A percentile compares a stretch with the other conserved stretches of the same genome.
Conservation (phyloP, 2,888 invertebrate species). For the Tetanocera ferruginea region DNA sequence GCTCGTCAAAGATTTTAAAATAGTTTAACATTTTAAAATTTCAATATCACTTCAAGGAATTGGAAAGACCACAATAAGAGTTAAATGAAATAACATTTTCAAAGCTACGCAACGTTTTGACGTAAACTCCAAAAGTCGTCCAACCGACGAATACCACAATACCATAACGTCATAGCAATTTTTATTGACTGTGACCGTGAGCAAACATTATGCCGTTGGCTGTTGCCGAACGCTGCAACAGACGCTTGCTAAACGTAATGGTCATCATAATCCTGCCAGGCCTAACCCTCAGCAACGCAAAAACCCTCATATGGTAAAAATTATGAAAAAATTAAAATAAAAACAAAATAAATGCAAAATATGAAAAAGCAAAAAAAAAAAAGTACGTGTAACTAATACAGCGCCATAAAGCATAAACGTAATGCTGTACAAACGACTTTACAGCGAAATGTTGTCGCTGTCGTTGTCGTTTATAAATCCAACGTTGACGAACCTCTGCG, state of each 20-base stretch:
- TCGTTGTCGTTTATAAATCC: not conserved
- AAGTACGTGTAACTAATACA: not conserved
- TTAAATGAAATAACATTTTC: too few relatives aligned
- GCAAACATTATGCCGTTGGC: conserved; percentile 36
- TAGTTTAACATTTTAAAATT: too few relatives aligned
- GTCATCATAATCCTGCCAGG: not conserved
- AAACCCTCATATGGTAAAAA: not conserved
- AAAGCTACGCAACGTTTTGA: too few relatives aligned
- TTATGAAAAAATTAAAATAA: not conserved
- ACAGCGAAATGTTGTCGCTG: not conserved
- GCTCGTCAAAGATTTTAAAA: too few relatives aligned
- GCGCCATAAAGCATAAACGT: conserved; percentile 4
- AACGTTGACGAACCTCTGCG: not conserved
- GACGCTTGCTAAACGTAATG: not conserved
- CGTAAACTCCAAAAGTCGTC: too few relatives aligned
- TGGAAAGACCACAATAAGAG: too few relatives aligned
- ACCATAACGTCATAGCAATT: conserved; percentile 39
- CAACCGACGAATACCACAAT: conserved; percentile 1
- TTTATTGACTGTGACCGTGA: conserved; percentile 47
- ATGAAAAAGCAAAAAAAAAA: not conserved
- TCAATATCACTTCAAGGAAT: too few relatives aligned
- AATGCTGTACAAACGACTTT: not conserved
- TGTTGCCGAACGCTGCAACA: conserved; percentile 24
- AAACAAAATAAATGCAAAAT: not conserved
- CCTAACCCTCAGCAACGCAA: not conserved